Base-by-base conservation (phyloP, 2,888 invertebrate genomes). In the Tenthredo notha region DNA sequence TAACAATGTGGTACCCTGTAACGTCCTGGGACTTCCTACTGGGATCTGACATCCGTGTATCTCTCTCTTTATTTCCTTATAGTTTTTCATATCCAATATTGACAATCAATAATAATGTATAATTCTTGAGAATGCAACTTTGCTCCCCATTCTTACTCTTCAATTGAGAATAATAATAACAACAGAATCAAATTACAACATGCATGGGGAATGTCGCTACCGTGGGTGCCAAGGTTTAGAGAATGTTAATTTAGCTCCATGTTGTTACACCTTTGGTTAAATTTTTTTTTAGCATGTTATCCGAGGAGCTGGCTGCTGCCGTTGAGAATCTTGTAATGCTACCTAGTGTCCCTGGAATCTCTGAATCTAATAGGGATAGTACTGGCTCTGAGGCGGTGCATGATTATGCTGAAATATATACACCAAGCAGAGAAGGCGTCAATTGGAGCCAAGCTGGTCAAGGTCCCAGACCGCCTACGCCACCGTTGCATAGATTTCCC, bases 381-480 rank as follows among this genome's bases (percentile, higher is more conserved):
- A 91, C 92, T 65, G 92, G 93, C 84, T 93, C 93, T 43, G 94
- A 94, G 88, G 94, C 95, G 85, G 96, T 97, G 0, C 98, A 98
- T 91, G 98, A 98, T 92, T 98, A 98, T 91, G 98, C 98, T 0
- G 98, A 98, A 94, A 98, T 98, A 87, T 98, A 98, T 92, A 98
- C 98, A 40, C 98, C 98, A 0, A 98, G 97, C 89, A 96, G 97
- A 92, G 98, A 97, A 94, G 95, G 95, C 86, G 88, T 93, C 89
- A 93, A 91, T 87, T 92, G 92, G 93, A 25, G 94, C 94, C 70
- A 96, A 95, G 95, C 94, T 94, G 91, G 93, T 90, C 91, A 92
- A 87, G 93, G 93, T 58, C 94, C 95, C 2, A 94, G 96, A 87
- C 97, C 98, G 0, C 98, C 98, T 18, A 98, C 98, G 0, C 98